Base-by-base conservation (phyloP, 2,888 invertebrate species). In the Melanchra persicariae region DNA sequence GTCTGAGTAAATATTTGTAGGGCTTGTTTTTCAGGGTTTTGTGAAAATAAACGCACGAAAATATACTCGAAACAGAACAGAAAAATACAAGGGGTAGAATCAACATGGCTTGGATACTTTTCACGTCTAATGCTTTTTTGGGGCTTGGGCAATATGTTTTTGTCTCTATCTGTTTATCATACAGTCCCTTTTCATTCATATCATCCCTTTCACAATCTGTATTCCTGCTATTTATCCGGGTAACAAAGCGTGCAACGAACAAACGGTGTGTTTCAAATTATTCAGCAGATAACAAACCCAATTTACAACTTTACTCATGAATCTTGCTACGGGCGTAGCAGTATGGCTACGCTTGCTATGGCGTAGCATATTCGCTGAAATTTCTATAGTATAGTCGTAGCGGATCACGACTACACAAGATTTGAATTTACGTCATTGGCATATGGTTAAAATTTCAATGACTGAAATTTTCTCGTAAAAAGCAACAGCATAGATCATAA, bases 1-100 rank as follows among this genome's bases (percentile, higher is more conserved):
- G 1, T 17, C 12, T 5, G 4, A 19, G 43, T 64, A n/a, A 74
- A 64, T 43, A 43, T 74, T 70, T 64, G 51, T 26, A 17, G 6
- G 1, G 59, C 9, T 3, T 19, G 7, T 30, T 26, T 43, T 64
- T 24, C 7, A 51, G 10, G 1, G 15, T 8, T 43, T 51, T 17
- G 34, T 8, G 3, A 3, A n/a, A 17, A 1, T 5, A n/a, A 26
- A 15, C 17, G 17, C 1, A 7, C 4, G 5, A 10, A 26, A 45
- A 26, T 58, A 47, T 15, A 40, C 19, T 8, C 22, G 2, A 0
- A 40, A 12, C 0, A 17, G 15, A 15, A 8, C 15, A 17, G 15
- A 59, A 40, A 40, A 49, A 58, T 19, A 58, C 5, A 37, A 60
- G 22, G 22, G 6, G 15, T 49, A 30, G 10, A 9, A 47, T 47